A percentile compares a stretch with the other conserved stretches of the same genome.
phyloP scores from a whole-genome alignment of 2,888 invertebrate species.

The Campoletis raptor region DNA sequence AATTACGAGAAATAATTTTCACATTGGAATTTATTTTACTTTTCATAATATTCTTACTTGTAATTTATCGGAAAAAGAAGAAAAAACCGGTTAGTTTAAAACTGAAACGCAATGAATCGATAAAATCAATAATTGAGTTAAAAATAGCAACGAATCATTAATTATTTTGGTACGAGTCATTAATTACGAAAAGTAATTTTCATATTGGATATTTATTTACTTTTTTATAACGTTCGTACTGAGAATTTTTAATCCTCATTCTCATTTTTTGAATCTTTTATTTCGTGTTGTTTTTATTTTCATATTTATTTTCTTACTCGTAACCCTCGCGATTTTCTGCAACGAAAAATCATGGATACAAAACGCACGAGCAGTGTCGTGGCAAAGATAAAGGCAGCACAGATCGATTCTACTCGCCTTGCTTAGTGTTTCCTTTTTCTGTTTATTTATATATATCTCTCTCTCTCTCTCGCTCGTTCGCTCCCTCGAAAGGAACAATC shows the following conservation, averaged over 20 bases:
- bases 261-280: not conserved
- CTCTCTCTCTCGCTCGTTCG: conserved; percentile 27
- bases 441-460: conserved; percentile 14
- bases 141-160: not conserved
- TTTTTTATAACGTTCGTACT: not conserved
- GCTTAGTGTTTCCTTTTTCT: conserved; percentile 6
- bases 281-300: not conserved
- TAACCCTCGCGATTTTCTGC: conserved; percentile 6
- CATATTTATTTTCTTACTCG: conserved; percentile 52
- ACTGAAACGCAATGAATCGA: not conserved
- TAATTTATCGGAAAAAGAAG: too few relatives aligned
- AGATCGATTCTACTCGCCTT: conserved; percentile 29
- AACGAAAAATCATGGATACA: conserved; percentile 15
- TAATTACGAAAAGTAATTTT: not conserved
- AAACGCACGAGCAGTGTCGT: conserved; percentile 22
- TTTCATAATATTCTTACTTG: too few relatives aligned
- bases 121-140: not conserved
- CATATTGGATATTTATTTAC: not conserved
- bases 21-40: too few relatives aligned
- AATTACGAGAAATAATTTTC: too few relatives aligned
- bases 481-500: conserved; percentile 36
- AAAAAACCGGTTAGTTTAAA: too few relatives aligned
- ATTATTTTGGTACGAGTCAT: not conserved
- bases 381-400: conserved; percentile 22
- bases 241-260: not conserved